Percentiles rank a stretch among this genome's conserved stretches.
Evolutionary conservation across 1,140 invertebrate species (phyloP).

Genomic region (Tetragonula clypearis): DNA sequence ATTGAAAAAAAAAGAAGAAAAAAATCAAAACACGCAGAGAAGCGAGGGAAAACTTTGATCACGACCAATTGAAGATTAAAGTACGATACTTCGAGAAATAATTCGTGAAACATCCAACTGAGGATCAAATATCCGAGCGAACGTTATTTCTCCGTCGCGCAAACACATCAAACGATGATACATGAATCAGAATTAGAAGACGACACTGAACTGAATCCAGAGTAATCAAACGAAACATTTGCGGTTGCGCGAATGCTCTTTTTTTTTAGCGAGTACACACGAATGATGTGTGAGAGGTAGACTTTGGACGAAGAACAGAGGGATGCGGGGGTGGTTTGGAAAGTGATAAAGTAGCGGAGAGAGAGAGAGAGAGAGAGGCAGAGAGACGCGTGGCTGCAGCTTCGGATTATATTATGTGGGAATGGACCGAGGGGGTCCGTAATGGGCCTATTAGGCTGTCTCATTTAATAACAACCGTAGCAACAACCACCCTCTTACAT

Average conservation of each 20-base stretch:
- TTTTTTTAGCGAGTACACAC: constrained; percentile 12
- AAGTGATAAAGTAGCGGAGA: constrained; percentile 63
- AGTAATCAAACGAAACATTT: constrained; percentile 39
- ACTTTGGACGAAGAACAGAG: constrained; percentile 59
- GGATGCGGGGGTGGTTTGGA: constrained; percentile 16
- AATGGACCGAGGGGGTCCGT: constrained; percentile 78
- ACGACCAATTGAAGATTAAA: not conserved
- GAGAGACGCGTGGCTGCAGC: constrained; percentile 70
- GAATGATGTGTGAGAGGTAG: constrained; percentile 17
- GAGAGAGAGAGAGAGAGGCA: constrained; percentile 33
- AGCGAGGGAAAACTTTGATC: too few relatives aligned
- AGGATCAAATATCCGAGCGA: not conserved
- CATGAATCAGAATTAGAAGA: not conserved
- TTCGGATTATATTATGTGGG: constrained; percentile 80
- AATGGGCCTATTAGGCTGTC: constrained; percentile 83
- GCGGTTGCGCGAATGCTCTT: constrained; percentile 28
- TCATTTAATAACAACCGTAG: constrained; percentile 82
- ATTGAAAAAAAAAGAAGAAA: too few relatives aligned
- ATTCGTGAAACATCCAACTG: not conserved
- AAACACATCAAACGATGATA: too few relatives aligned
- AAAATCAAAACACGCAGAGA: too few relatives aligned
- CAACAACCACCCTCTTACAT: constrained; percentile 80
- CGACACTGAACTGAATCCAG: not conserved
- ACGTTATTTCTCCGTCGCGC: not conserved
- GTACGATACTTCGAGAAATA: not conserved